Base-by-base conservation (phyloP, 2,888 invertebrate genomes). In the Eupithecia insigniata region DNA sequence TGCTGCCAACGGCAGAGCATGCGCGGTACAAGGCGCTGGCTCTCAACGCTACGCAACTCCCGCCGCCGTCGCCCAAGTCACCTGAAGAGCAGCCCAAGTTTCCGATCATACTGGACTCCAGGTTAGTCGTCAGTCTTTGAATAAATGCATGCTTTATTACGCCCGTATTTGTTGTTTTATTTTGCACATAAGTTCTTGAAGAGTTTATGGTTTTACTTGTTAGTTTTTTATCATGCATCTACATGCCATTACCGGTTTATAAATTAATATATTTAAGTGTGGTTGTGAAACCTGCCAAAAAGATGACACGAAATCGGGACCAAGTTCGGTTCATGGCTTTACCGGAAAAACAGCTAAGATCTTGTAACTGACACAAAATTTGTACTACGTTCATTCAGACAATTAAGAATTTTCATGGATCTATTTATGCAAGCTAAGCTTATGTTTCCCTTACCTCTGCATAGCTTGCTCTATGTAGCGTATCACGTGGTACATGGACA, bases 1-100 rank as follows among this genome's bases (percentile, higher is more conserved):
- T 98, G 66, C 91, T 98, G 79, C 98, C 98, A 36, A 98, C 98
- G 14, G 96, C 97, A 75, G 97, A 97, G 83, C 97, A 97, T 90
- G 97, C 97, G 36, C 95, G 97, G 78, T 98, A 98, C 89, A 97
- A 97, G 84, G 97, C 98, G n/a, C 90, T 98, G 79, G 96, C 97
- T 66, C 93, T 96, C 90, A 95, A 96, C 32, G 95, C 96, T 30
- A 92, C 95, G 39, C 92, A 91, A 78, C 85, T 82, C 32, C 82
- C 87, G 5, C 81, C 87, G 36, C 26, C 64, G 16, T 7, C 36
- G 22, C 32, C 61, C 14, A 64, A 10, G 22, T 18, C 26, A 34
- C 64, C 18, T 14, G 79, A 81, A 32, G 86, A 84, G 71, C 83
- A 83, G 55, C 4, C 22, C 84, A 85, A 70, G 82, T 78, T 39